Base-by-base conservation (phyloP, 2,888 invertebrate genomes). In the Embidobia sp. region DNA sequence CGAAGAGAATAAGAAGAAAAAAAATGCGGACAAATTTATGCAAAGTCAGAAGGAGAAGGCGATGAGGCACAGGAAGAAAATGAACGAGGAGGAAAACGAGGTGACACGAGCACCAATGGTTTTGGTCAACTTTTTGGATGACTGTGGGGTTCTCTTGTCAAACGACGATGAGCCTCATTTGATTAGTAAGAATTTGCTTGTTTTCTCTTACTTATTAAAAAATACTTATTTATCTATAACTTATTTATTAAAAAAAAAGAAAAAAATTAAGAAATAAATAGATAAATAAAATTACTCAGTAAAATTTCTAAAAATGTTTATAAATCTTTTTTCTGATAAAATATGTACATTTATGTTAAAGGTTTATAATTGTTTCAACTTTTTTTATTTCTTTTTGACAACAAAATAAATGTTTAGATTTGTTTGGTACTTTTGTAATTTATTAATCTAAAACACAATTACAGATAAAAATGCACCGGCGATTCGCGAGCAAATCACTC, bases 81-180 rank as follows among this genome's bases (percentile, higher is more conserved):
- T 37, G 33, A 46, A 29, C 29, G n/a, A 29, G n/a, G 13, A n/a
- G 11, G 15, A 3, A 35, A 35, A 35, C 10, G 8, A 3, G 3
- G 3, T 22, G 22, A 3, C 22, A 22, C n/a, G n/a, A 6, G 49
- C 49, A n/a, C 61, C 59, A 10, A 66, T 79, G 27, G 66, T 64
- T 57, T 79, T 88, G 42, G 26, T 46, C 7, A 35, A 77, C 5
- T 88, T 87, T 79, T 79, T 88, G 1, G 61, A 70, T 8, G 57
- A 72, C 40, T 82, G 80, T 10, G 88, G 88, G 10, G 82, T 88
- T 16, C 79, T 55, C 26, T 63, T 85, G 15, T 73, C 74, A 11
- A 8, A 48, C 11, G 80, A 77, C 16, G 82, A 82, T 2, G 76
- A 63, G 11, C 77, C 81, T n/a, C 80, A 85, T 63, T 29, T 66